Conservation (phyloP, 2,113 vertebrate species). For the Centropristis striata region DNA sequence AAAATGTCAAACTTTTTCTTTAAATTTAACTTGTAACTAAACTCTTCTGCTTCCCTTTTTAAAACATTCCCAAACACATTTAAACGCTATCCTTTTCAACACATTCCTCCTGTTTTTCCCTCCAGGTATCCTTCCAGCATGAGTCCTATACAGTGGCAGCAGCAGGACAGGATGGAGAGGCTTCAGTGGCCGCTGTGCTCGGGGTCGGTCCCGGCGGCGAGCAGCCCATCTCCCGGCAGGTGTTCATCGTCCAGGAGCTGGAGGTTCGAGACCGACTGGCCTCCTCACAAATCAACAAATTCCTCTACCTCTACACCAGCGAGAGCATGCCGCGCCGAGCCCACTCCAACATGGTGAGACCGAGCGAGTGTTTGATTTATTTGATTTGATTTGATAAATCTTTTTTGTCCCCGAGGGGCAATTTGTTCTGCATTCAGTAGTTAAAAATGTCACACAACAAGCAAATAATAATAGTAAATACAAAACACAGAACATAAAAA, state of each 20-base stretch:
- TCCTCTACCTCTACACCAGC: conserved; percentile 94
- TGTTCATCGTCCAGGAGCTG: conserved; percentile 94
- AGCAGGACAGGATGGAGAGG: conserved; percentile 74
- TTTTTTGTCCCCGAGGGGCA: too few relatives aligned
- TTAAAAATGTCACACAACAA: too few relatives aligned
- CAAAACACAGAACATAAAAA: too few relatives aligned
- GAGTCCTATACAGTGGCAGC: conserved; percentile 84
- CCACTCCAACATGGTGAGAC: conserved; percentile 93
- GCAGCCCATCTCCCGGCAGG: conserved; percentile 91
- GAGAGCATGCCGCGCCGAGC: conserved; percentile 92
- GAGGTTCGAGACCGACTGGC: conserved; percentile 93
- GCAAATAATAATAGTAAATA: too few relatives aligned
- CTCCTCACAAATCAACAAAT: conserved; percentile 94
- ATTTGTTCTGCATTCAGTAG: too few relatives aligned
- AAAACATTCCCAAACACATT: background rate
- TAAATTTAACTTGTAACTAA: background rate
- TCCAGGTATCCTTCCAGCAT: conserved; percentile 94
- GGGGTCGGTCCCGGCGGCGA: conserved; percentile 78
- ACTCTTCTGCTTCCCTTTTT: background rate
- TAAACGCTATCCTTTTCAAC: background rate
- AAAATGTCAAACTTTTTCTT: background rate
- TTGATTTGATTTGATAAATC: too few relatives aligned
- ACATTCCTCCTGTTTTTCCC: background rate
- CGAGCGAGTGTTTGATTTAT: background rate
- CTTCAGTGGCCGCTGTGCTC: background rate